Base-by-base conservation (phyloP, 1,140 invertebrate genomes). In the Drosophila albomicans region DNA sequence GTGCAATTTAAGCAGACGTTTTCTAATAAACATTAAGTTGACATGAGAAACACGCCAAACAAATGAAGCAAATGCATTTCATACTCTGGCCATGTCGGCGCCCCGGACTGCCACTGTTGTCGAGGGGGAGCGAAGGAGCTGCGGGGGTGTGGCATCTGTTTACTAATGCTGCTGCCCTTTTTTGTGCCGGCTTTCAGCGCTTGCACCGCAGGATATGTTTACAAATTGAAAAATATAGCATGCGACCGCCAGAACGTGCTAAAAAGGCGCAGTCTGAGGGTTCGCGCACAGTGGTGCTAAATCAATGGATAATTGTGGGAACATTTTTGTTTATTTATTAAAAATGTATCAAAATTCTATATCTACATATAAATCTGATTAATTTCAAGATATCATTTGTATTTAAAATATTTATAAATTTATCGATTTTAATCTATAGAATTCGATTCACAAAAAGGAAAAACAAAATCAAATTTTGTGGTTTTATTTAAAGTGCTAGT, bases 11-110 rank as follows among this genome's bases (percentile, higher is more conserved):
- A 84, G 74, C 58, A 80, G 84, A 87, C 84, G 59, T 66, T 84
- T 84, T 84, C 84, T 81, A 87, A 87, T 88, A 87, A 88, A 87
- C 84, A 87, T 84, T 87, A 84, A 88, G 84, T 87, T 88, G 84
- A 87, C 84, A 87, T 84, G 84, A 78, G 79, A 88, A 80, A 84
- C 84, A 88, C 80, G 78, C 84, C 84, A 88, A 88, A 78, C 84
- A 87, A 87, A 87, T 87, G 85, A 88, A 88, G 69, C 85, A 89
- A 87, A 88, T 88, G 84, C 85, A 89, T 84, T 87, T 78, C 80
- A 70, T 67, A 58, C 84, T 57, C 68, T 46, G 30, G 58, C 62
- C 62, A 67, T 70, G 67, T 45, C 46, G 54, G 16, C 73, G 59
- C 67, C 28, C 48, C 30, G n/a, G 67, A 52, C 59, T 8, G 56